These are phyloP conservation scores for Sebastes umbrosus DNA, from an alignment of 2,797 vertebrate species.

Conservation along the genomic window DNA sequence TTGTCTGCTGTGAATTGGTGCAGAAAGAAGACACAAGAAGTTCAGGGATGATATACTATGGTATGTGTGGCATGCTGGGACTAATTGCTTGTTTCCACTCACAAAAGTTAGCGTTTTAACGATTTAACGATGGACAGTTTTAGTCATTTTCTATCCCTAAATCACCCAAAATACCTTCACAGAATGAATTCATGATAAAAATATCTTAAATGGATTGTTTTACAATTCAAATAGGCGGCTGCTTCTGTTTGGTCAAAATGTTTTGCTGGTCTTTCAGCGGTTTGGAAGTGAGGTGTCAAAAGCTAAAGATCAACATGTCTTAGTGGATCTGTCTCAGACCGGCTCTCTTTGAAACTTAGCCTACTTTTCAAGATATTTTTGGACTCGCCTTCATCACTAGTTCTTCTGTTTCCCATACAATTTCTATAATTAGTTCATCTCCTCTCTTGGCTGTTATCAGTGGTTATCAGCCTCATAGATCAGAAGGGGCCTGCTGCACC, in stretches of 20 bases:
- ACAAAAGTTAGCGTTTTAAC: neutral
- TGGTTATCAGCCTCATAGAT: neutral
- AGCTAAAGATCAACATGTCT: slow-evolving; percentile 48
- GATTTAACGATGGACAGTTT: neutral
- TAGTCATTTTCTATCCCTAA: neutral
- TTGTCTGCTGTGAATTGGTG: neutral
- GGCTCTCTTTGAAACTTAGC: neutral
- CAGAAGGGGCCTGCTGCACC: neutral
- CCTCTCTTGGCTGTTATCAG: neutral
- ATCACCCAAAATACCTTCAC: neutral
- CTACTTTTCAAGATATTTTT: neutral
- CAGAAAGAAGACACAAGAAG: neutral
- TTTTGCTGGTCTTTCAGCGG: slow-evolving; percentile 28
- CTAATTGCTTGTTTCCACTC: slow-evolving; percentile 45
- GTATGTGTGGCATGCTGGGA: slow-evolving; percentile 36
- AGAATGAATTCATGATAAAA: neutral
- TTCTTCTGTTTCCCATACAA: neutral
- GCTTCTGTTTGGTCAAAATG: slow-evolving; percentile 20
- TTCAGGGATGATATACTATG: neutral
- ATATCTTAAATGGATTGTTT: neutral
- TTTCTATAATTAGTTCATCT: neutral
- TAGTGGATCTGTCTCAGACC: slow-evolving; percentile 8
- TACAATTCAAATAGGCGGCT: neutral
- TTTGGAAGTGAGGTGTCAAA: slow-evolving; percentile 30
- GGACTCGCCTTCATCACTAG: neutral